Evolutionary conservation across 2,888 invertebrate genomes (phyloP), one percentile per base, ranked within the genome.

Genomic region (Brachylomia viminalis): DNA sequence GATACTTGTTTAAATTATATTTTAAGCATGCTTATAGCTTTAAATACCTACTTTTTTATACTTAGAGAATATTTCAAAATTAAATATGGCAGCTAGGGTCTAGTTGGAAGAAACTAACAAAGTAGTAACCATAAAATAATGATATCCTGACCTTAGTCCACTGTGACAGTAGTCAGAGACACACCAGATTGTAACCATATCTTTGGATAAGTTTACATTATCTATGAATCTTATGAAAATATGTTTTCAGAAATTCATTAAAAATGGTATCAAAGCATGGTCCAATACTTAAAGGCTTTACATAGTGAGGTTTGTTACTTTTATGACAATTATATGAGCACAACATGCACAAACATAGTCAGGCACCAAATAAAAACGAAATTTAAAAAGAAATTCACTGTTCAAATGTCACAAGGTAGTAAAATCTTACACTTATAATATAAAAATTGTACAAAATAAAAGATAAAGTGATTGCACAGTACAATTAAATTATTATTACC

Each of bases 61-160:
- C 84, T 90, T 82, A 90, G 88, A 88, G 84, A 88, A 79, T 88
- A 89, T 90, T 89, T 89, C 91, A 92, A 93, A 91, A 86, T 87
- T 89, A 93, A 91, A 93, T 94, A 95, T 95, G 95, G 95, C 95
- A 95, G 94, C 94, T 93, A 93, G 88, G 86, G 82, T 90, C 87
- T 87, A 88, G 88, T 90, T 86, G 79, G 88, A 88, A 89, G 86
- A 87, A 90, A 90, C 87, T 86, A 87, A 90, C 76, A 88, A 85
- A 84, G 80, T 89, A 88, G 82, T 88, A 76, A 87, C 83, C 85
- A 87, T 85, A 88, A 81, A 88, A 84, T 82, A 79, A 75, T 79
- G 33, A 79, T 84, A 83, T 88, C 86, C 87, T 89, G 82, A 83
- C 85, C 85, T 80, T 86, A 85, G 78, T 82, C 83, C 81, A 89